A percentile compares a stretch with the other conserved stretches of the same genome.
phyloP scores from a whole-genome alignment of 2,888 invertebrate genomes.

The Harmothoe impar region DNA sequence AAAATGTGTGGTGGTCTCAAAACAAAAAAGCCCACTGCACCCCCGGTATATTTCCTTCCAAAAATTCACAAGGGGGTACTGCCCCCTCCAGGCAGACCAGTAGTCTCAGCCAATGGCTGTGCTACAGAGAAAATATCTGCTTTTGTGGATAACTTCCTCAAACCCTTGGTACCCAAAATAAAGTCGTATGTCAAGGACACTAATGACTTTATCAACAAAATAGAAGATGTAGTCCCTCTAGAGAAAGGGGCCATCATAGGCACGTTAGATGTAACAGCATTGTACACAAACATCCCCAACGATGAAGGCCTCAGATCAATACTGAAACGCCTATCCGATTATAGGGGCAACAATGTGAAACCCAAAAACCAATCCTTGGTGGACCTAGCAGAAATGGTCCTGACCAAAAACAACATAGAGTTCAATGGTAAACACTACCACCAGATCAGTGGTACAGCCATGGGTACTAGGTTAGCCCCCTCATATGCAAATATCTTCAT shows the following conservation, averaged over 20 bases:
- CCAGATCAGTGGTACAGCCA: slow-evolving; percentile 67
- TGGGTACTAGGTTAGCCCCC: slow-evolving; percentile 68
- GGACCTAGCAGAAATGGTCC: slow-evolving; percentile 61
- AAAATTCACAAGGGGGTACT: not conserved
- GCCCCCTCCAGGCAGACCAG: slow-evolving; percentile 32
- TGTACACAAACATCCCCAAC: slow-evolving; percentile 38
- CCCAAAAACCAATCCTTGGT: slow-evolving; percentile 61
- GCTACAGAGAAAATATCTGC: slow-evolving; percentile 14
- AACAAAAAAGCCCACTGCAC: not conserved
- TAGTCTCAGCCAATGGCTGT: slow-evolving; percentile 18
- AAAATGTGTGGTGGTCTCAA: not conserved
- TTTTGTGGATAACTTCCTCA: not conserved
- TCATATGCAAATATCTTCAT: slow-evolving; percentile 66
- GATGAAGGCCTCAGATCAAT: not conserved
- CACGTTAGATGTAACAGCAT: slow-evolving; percentile 5
- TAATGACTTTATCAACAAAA: slow-evolving; percentile 26
- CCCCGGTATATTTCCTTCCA: not conserved
- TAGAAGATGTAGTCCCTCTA: not conserved
- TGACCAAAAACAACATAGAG: slow-evolving; percentile 63
- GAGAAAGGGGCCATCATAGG: not conserved
- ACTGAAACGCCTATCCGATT: not conserved
- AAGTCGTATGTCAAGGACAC: slow-evolving; percentile 42
- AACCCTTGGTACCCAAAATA: slow-evolving; percentile 2
- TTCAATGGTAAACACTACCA: slow-evolving; percentile 58
- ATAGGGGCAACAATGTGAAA: not conserved